phyloP scores from a whole-genome alignment of 2,113 vertebrate genomes.

The Prionailurus bengalensis region DNA sequence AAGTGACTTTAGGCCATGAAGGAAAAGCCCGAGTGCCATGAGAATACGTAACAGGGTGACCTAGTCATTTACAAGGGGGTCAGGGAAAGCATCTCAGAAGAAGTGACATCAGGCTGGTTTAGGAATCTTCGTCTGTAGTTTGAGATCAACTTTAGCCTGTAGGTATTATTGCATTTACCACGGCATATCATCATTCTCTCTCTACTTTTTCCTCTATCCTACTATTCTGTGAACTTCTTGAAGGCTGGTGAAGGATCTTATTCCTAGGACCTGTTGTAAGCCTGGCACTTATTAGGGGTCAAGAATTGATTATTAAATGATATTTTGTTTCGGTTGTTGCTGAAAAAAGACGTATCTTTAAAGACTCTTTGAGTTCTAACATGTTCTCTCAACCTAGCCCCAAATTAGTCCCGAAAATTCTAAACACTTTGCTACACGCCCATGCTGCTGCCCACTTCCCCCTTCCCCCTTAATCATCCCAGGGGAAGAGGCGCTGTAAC shows the following conservation, averaged over 20 bases:
- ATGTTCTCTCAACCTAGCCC: background rate
- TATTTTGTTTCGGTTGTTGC: background rate
- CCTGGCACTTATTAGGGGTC: background rate
- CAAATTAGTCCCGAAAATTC: background rate
- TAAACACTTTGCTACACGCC: background rate
- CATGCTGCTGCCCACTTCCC: background rate
- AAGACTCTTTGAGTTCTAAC: background rate
- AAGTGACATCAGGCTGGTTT: background rate
- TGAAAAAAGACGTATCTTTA: background rate
- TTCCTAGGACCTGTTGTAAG: background rate
- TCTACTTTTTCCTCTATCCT: background rate
- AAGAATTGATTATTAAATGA: background rate
- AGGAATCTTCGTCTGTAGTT: background rate
- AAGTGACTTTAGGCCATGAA: background rate
- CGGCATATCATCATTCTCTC: accelerated
- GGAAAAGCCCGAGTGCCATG: background rate
- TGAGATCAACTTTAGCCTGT: background rate
- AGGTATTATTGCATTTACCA: background rate
- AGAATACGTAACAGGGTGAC: background rate
- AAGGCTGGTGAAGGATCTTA: background rate
- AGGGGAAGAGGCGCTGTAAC: conserved; percentile 18
- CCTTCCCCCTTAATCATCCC: background rate
- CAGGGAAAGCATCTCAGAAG: background rate
- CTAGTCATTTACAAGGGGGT: background rate
- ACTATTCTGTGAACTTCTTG: background rate